Conservation (phyloP, 2,113 vertebrate species). For the Peucedramus taeniatus region DNA sequence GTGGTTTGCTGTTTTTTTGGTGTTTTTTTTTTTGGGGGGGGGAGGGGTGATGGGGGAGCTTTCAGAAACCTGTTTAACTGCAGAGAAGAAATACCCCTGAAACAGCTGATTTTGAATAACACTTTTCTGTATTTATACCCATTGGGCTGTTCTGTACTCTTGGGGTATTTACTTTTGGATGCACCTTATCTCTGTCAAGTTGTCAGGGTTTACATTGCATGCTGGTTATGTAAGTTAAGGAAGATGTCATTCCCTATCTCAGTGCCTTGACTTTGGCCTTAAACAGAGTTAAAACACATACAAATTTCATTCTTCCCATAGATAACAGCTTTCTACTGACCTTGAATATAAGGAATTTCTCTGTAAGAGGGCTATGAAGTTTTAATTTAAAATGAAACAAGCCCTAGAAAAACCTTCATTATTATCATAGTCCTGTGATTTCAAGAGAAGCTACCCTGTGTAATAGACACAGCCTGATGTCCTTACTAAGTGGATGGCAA, state of each 20-base stretch:
- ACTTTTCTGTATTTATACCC: neutral
- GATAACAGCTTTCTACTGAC: neutral
- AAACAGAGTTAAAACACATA: neutral
- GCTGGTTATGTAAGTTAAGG: neutral
- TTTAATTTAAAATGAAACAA: neutral
- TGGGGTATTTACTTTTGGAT: neutral
- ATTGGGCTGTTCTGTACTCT: neutral
- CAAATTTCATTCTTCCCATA: neutral
- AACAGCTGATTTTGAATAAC: neutral
- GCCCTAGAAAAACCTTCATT: neutral
- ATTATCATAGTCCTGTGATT: neutral
- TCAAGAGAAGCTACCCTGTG: fast-evolving
- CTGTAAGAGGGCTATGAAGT: neutral
- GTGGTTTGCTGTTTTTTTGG: neutral
- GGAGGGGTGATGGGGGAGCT: neutral
- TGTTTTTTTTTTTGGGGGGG: neutral
- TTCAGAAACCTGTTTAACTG: neutral
- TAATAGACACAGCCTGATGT: fast-evolving
- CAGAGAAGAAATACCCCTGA: neutral
- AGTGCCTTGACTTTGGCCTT: neutral
- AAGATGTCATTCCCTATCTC: neutral
- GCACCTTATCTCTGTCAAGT: neutral
- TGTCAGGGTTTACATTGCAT: neutral
- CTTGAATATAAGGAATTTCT: neutral
- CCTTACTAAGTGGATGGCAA: neutral